Percentiles rank a stretch among this genome's conserved stretches.
phyloP scores from a whole-genome alignment of 2,888 invertebrate species.

The Noctua fimbriata region DNA sequence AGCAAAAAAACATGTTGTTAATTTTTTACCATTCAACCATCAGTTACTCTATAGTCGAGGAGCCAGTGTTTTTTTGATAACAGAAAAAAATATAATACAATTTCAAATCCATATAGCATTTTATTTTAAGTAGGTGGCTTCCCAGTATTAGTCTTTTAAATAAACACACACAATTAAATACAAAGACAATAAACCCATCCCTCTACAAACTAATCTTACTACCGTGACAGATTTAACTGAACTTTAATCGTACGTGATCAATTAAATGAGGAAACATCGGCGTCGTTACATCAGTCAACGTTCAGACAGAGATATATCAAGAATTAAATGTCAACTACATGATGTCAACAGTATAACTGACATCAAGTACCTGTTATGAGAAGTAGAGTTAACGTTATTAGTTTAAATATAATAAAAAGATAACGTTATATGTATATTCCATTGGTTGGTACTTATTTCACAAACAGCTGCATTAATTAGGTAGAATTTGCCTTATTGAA shows the following conservation, averaged over 20 bases:
- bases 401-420: background rate
- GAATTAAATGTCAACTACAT: slow-evolving; percentile 29
- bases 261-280: slow-evolving; percentile 65
- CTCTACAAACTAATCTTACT: slow-evolving; percentile 71
- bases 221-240: slow-evolving; percentile 67
- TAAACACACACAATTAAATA: background rate
- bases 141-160: background rate
- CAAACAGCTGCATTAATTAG: background rate
- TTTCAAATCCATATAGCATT: too few relatives aligned
- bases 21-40: background rate
- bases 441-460: background rate
- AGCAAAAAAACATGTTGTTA: background rate
- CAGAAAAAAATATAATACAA: background rate
- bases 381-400: background rate
- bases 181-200: slow-evolving; percentile 42
- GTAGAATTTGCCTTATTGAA: background rate
- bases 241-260: slow-evolving; percentile 76
- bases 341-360: slow-evolving; percentile 12
- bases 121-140: background rate
- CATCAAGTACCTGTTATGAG: slow-evolving; percentile 11
- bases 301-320: slow-evolving; percentile 41
- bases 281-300: slow-evolving; percentile 42
- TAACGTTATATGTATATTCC: background rate
- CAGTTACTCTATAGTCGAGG: background rate
- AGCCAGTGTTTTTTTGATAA: background rate